Percentiles rank a stretch among this genome's conserved stretches.
These are phyloP conservation scores for Hyppa rectilinea DNA, from an alignment of 2,888 invertebrate species.

Conservation along the genomic window DNA sequence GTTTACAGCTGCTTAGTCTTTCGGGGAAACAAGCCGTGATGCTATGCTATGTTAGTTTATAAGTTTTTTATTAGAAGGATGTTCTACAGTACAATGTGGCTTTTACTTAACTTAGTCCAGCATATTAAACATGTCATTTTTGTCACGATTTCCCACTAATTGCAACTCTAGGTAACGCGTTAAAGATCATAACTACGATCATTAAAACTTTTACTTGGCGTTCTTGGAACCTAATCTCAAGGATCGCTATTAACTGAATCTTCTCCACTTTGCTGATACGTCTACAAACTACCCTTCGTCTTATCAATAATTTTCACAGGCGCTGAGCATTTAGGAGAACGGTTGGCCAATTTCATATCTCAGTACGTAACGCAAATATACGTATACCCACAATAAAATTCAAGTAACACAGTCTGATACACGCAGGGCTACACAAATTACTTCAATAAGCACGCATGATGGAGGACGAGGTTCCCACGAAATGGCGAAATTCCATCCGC, in stretches of 20 bases:
- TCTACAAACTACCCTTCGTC: slow-evolving; percentile 26
- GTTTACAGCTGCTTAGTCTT: too few relatives aligned
- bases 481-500: slow-evolving; percentile 88
- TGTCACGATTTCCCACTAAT: slow-evolving; percentile 49
- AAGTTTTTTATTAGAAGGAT: neutral
- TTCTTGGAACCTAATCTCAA: slow-evolving; percentile 33
- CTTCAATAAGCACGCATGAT: slow-evolving; percentile 90
- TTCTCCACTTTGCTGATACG: slow-evolving; percentile 31
- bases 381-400: slow-evolving; percentile 70
- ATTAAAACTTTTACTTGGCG: slow-evolving; percentile 49
- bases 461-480: slow-evolving; percentile 86
- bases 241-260: slow-evolving; percentile 28
- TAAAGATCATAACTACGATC: slow-evolving; percentile 42
- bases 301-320: slow-evolving; percentile 35
- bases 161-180: slow-evolving; percentile 29
- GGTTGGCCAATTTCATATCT: slow-evolving; percentile 51
- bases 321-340: slow-evolving; percentile 34
- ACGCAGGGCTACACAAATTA: slow-evolving; percentile 85
- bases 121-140: slow-evolving; percentile 12
- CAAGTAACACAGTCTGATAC: slow-evolving; percentile 72
- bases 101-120: neutral
- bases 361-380: slow-evolving; percentile 42
- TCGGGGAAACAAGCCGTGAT: too few relatives aligned
- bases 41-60: too few relatives aligned
- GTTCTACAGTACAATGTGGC: neutral